A percentile compares a stretch with the other conserved stretches of the same genome.
Evolutionary conservation across 2,888 invertebrate species (phyloP).

Genomic region (Melolontha melolontha): DNA sequence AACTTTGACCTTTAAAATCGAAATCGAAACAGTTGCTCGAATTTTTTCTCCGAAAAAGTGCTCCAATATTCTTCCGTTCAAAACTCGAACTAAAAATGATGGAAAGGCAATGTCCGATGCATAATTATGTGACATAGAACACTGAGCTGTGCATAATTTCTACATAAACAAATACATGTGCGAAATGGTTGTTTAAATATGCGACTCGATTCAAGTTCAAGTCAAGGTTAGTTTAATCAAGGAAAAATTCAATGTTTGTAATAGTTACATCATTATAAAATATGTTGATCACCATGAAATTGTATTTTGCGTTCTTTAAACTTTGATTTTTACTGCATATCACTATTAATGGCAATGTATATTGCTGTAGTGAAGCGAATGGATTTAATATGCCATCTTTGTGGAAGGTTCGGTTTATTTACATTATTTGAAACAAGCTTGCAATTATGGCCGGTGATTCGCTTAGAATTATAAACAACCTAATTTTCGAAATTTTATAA

Average conservation of each 20-base stretch:
- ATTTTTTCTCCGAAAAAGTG: constrained; percentile 39
- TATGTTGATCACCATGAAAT: constrained; percentile 1
- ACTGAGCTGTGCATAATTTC: background rate
- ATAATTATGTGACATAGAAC: background rate
- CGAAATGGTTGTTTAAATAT: constrained; percentile 39
- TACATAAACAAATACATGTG: constrained; percentile 34
- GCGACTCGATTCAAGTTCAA: constrained; percentile 42
- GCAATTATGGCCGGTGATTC: constrained; percentile 6
- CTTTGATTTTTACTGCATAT: no score
- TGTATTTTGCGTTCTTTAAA: no score
- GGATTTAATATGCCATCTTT: constrained; percentile 9
- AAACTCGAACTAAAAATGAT: no score
- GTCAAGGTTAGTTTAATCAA: constrained; percentile 43
- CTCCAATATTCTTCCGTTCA: background rate
- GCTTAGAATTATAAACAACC: constrained; percentile 3
- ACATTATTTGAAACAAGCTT: constrained; percentile 2
- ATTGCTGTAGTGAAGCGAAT: no score
- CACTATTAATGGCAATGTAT: no score
- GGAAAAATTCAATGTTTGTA: constrained; percentile 34
- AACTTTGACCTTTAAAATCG: constrained; percentile 61
- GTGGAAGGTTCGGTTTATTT: constrained; percentile 23
- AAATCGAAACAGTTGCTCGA: constrained; percentile 39
- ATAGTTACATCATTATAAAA: constrained; percentile 35
- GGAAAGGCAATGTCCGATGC: background rate
- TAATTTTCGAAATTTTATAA: constrained; percentile 10